Percentiles rank a stretch among this genome's conserved stretches.
phyloP scores from a whole-genome alignment of 2,888 invertebrate genomes.

The Drosophila mimica region DNA sequence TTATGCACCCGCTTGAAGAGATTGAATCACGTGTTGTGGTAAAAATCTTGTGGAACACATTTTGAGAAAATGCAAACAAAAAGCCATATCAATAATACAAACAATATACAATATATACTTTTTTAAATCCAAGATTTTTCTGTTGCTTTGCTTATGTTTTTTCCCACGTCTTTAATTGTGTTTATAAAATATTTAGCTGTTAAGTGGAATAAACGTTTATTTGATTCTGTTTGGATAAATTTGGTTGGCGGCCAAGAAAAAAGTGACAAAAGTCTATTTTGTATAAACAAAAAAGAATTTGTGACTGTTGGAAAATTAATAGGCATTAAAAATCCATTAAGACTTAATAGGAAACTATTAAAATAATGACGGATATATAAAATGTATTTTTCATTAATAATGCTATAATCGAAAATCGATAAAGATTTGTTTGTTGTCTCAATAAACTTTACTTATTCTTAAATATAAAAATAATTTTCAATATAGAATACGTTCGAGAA shows the following conservation, averaged over 20 bases:
- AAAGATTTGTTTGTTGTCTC: not conserved
- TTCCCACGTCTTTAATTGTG: slow-evolving; percentile 65
- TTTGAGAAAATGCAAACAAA: slow-evolving; percentile 11
- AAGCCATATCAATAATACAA: slow-evolving; percentile 21
- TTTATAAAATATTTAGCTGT: slow-evolving; percentile 57
- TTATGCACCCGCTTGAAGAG: slow-evolving; percentile 23
- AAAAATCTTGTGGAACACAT: slow-evolving; percentile 20
- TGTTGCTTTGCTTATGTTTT: slow-evolving; percentile 46
- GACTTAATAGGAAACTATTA: not conserved
- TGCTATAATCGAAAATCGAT: not conserved
- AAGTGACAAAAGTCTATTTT: not conserved
- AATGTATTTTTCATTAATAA: not conserved
- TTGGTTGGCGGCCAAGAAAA: slow-evolving; percentile 29
- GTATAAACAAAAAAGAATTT: slow-evolving; percentile 19
- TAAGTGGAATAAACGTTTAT: slow-evolving; percentile 53
- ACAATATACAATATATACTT: slow-evolving; percentile 12
- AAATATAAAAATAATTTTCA: not conserved
- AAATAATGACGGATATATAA: not conserved
- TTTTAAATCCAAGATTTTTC: slow-evolving; percentile 11
- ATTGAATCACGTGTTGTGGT: slow-evolving; percentile 62
- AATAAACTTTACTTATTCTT: not conserved
- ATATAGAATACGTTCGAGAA: not conserved
- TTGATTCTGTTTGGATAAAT: slow-evolving; percentile 37
- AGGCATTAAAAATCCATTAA: not conserved
- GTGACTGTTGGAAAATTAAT: not conserved